Base-by-base conservation (phyloP, 2,888 invertebrate species). In the Oxycera nigricornis region DNA sequence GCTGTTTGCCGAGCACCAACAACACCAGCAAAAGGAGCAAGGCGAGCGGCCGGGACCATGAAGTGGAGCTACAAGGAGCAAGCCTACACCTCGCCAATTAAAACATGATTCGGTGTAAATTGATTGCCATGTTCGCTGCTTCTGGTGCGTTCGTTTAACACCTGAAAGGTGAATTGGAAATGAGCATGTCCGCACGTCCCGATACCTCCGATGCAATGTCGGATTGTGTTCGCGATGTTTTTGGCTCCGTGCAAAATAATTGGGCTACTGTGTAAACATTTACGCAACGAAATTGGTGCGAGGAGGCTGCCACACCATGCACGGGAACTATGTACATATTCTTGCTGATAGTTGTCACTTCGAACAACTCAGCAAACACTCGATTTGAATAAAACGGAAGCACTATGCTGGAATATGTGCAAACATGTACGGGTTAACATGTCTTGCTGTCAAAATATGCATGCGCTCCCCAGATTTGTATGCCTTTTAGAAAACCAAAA, bases 61-160 rank as follows among this genome's bases (percentile, higher is more conserved):
- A 41, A 31, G 17, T n/a, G 55, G 52, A 20, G 31, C 57, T 62
- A 70, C 74, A 39, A 68, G 68, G 65, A 76, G 72, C 59, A 68
- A 75, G 76, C 74, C 76, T 76, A 76, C 76, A 76, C 75, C 72
- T 67, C 67, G 67, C 77, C 77, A 77, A 77, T 77, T 77, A 77
- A 77, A 75, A 73, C 50, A 77, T 68, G 74, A 52, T 67, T 74
- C 68, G 74, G 77, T 74, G 77, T 77, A 77, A 77, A 77, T 77
- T 77, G 77, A 77, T 77, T 77, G 74, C 77, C 76, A 73, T 77
- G 77, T 76, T 77, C 75, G 67, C 67, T 76, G 77, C 77, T 77
- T 77, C 76, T 77, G 75, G 75, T 77, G 76, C 77, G 77, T 77
- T 73, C 74, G 72, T 72, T 77, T 77, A 77, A 77, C 77, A 77